Evolutionary conservation across 2,113 vertebrate genomes (phyloP), one percentile per base, ranked within the genome.

Genomic region (Bos javanicus): DNA sequence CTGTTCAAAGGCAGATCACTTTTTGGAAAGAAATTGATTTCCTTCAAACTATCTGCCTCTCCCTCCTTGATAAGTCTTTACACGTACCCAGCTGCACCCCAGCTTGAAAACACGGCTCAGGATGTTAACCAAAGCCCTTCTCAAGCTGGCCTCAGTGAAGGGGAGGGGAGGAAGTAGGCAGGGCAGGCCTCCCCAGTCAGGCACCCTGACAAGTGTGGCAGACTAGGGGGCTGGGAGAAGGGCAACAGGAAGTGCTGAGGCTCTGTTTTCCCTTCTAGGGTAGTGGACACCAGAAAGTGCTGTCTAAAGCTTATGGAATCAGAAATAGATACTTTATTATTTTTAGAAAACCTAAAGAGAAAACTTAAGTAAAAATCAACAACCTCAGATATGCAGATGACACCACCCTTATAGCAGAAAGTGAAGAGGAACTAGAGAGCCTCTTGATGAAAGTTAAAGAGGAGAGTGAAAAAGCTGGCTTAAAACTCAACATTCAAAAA

Each of bases 241-340:
- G 28, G 78, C 30, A 21, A 3, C 4, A 0, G 5, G 36, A 3
- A 43, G 36, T 13, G 10, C 0, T 23, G 33, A 16, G 21, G 81
- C 33, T 52, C 48, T 36, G 81, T 3, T 36, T 23, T 8, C 52
- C 17, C 33, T 23, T 23, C 81, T 8, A 25, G 33, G 50, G 48
- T 11, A 15, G 21, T 13, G 33, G 80, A 19, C 80, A 23, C 33
- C 33, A 36, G 17, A n/a, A 54, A 21, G 33, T 25, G 21, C 33
- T 5, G 2, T 4, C 50, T 5, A 14, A 36, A 26, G 33, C 15
- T 54, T 56, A 36, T 25, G 23, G 81, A 36, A 15, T 54, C 81
- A 36, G 52, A 83, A 83, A 56, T 36, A 56, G 52, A 36, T 15
- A 83, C 19, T 56, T 36, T 36, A 71, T 36, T 36, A 21, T 71